Conservation (phyloP, 30 jellyfish, hydroid and myxozoan genomes). For the Chrysaora quinquecirrha region DNA sequence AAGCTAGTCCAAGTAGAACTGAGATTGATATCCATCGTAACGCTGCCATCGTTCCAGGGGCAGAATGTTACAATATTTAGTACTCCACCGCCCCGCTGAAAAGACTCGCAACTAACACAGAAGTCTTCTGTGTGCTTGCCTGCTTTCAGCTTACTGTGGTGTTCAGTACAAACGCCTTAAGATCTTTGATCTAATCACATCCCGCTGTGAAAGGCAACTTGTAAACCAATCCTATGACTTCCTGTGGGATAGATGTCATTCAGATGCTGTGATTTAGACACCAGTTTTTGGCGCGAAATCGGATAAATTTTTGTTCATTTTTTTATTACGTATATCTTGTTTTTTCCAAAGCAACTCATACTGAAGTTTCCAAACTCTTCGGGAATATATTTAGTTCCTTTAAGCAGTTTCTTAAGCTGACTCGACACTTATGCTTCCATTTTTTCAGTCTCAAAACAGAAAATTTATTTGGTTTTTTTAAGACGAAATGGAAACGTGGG, state of each 20-base stretch:
- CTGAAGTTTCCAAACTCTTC: too few relatives aligned
- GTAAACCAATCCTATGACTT: conserved; percentile 55
- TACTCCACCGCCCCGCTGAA: conserved; percentile 73
- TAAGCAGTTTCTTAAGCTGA: too few relatives aligned
- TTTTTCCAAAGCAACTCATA: too few relatives aligned
- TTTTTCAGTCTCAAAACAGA: too few relatives aligned
- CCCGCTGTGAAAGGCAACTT: conserved; percentile 61
- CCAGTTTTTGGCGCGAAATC: neutral
- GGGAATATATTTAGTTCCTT: too few relatives aligned
- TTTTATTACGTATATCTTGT: too few relatives aligned
- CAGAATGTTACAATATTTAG: conserved; percentile 36
- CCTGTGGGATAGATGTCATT: conserved; percentile 28
- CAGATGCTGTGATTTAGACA: neutral
- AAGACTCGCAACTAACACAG: conserved; percentile 79
- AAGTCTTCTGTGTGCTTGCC: conserved; percentile 61
- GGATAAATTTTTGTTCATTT: too few relatives aligned
- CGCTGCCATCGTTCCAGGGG: conserved; percentile 77
- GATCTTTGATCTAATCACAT: conserved; percentile 70
- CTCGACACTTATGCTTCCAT: too few relatives aligned
- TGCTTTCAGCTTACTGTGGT: conserved; percentile 52
- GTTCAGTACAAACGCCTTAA: conserved; percentile 65
- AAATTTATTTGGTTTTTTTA: too few relatives aligned
- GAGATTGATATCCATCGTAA: conserved; percentile 31
- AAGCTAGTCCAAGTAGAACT: conserved; percentile 32
- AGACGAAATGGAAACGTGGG: too few relatives aligned